Evolutionary conservation across 2,797 vertebrate species (phyloP), one percentile per base, ranked within the genome.

Genomic region (Smutsia temminckii): DNA sequence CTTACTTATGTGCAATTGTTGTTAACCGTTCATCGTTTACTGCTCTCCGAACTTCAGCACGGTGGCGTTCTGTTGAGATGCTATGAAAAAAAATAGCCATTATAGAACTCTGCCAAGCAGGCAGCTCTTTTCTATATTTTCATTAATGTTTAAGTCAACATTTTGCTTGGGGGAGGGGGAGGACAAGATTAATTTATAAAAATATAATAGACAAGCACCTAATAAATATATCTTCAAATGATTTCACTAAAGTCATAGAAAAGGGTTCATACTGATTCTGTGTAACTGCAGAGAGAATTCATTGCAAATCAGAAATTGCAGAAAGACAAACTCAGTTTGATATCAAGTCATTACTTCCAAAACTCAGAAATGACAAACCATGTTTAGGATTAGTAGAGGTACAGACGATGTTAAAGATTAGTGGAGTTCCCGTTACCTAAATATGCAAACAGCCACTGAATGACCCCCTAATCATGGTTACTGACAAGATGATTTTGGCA

Each of bases 1-100:
- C 99, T 99, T 98, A 99, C 99, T 99, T 99, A 98, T 99, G 99
- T 18, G 99, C 99, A 78, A 99, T 99, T 7, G 99, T 99, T 92
- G 99, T 99, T 97, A 99, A 99, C 49, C 99, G 99, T 84, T 99
- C 99, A 99, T 99, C 99, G 11, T 99, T 99, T 74, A 99, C 99
- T 7, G 99, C 99, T 96, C 99, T 98, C 96, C 99, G 99, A 83
- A 99, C 99, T 97, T 99, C 99, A 21, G 99, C 99, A 0, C 99
- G 99, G 96, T 99, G 99, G 0, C 99, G 99, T 96, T 99, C 99
- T 0, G 99, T 99, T 78, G 99, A 99, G 98, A 99, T 99, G 93
- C 99, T 99, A 97, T 61, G 57, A 92, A 94, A 95, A 46, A 94
- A 96, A 89, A 95, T 97, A 98, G 96, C 96, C 96, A 97, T 97